A percentile compares a stretch with the other conserved stretches of the same genome.
Evolutionary conservation across 2,113 vertebrate genomes (phyloP).

Genomic region (Engystomops pustulosus): DNA sequence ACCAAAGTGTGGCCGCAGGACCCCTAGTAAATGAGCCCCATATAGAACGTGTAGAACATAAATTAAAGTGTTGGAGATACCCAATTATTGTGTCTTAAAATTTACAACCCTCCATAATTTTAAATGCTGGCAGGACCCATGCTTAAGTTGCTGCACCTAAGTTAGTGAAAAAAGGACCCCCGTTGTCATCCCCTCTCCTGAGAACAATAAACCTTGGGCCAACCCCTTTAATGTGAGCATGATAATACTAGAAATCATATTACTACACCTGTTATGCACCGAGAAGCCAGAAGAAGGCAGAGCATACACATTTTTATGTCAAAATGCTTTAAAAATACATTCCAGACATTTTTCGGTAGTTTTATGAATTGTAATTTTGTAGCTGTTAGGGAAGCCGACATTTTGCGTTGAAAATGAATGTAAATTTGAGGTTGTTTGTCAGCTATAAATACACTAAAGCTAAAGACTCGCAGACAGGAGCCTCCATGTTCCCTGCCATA

Average conservation of each 20-base stretch:
- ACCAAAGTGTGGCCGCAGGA: no score
- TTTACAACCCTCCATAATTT: no score
- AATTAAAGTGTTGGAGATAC: no score
- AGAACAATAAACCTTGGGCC: no score
- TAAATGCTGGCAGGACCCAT: no score
- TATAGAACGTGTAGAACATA: no score
- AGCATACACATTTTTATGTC: slow-evolving; percentile 63
- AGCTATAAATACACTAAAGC: slow-evolving; percentile 10
- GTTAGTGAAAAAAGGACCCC: no score
- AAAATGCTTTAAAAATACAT: slow-evolving; percentile 1
- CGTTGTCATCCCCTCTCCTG: no score
- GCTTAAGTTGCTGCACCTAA: no score
- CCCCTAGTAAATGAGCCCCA: no score
- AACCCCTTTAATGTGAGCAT: neutral
- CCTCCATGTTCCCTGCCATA: neutral
- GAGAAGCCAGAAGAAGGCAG: slow-evolving; percentile 70
- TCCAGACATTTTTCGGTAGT: neutral
- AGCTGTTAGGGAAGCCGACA: neutral
- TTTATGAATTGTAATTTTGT: neutral
- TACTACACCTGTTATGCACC: slow-evolving; percentile 62
- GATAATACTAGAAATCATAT: neutral
- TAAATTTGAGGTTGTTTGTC: neutral
- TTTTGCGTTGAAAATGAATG: neutral
- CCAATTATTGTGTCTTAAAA: no score
- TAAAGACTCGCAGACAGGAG: neutral